A percentile compares a stretch with the other conserved stretches of the same genome.
These are phyloP conservation scores for Tychaedon coryphoeus DNA, from an alignment of 2,113 vertebrate species.

Conservation along the genomic window DNA sequence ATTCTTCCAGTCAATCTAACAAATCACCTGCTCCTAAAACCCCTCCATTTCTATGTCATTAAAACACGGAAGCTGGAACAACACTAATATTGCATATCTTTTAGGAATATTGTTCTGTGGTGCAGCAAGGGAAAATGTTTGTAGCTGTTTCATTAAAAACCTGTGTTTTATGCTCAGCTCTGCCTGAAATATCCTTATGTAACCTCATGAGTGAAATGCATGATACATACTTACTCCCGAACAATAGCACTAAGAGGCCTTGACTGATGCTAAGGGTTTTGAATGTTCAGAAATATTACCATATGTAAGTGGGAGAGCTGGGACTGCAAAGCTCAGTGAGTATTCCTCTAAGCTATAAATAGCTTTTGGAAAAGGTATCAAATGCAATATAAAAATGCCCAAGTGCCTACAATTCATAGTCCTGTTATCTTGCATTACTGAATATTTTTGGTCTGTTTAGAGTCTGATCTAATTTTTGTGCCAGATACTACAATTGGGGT, in stretches of 20 bases:
- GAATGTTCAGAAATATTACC: constrained; percentile 21
- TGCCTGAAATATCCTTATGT: constrained; percentile 4
- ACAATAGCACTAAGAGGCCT: background rate
- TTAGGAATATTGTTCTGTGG: background rate
- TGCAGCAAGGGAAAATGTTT: background rate
- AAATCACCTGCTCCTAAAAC: background rate
- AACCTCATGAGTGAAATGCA: background rate
- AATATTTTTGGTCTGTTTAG: background rate
- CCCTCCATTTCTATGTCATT: background rate
- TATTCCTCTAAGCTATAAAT: background rate
- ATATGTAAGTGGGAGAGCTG: constrained; percentile 1
- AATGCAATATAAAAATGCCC: background rate
- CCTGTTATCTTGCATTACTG: background rate
- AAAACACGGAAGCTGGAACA: background rate
- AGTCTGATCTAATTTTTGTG: background rate
- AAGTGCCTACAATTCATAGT: background rate
- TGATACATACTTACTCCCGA: background rate
- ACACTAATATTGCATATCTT: background rate
- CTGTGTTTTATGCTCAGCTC: background rate
- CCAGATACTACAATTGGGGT: background rate
- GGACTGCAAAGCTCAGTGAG: background rate
- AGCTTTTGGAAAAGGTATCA: background rate
- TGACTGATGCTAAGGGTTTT: background rate
- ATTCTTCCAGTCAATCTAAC: background rate
- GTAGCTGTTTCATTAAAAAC: background rate